A percentile compares a stretch with the other conserved stretches of the same genome.
Evolutionary conservation across 2,797 vertebrate species (phyloP).

Genomic region (Intellagama lesueurii): DNA sequence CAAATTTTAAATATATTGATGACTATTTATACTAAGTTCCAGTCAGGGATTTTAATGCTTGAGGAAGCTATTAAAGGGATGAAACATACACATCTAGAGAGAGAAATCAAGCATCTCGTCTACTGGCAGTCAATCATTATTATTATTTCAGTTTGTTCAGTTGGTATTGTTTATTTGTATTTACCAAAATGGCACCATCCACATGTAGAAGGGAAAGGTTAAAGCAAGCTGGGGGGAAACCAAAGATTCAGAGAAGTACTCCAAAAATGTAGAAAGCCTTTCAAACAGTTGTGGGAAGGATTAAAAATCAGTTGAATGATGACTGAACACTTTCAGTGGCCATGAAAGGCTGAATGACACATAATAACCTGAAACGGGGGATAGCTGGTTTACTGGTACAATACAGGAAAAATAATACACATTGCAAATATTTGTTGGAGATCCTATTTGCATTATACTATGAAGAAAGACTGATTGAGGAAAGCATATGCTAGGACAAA

Average conservation of each 20-base stretch:
- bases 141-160: not conserved
- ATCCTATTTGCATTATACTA: not conserved
- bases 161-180: not conserved
- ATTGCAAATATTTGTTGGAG: not conserved
- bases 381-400: not conserved
- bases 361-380: not conserved
- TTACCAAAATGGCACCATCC: not conserved
- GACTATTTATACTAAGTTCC: not conserved
- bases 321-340: too few species aligned
- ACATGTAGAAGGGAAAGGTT: too few species aligned
- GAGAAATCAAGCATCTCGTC: not conserved
- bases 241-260: not conserved
- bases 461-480: too few species aligned
- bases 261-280: not conserved
- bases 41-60: not conserved
- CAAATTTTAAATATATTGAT: not conserved
- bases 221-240: not conserved
- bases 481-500: too few species aligned
- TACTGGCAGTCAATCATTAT: too few species aligned
- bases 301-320: not conserved
- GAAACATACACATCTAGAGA: not conserved
- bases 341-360: not conserved
- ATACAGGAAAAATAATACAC: not conserved
- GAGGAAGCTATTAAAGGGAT: too few species aligned
- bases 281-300: not conserved